Evolutionary conservation across 92 coral and sea anemone genomes (phyloP).

Genomic region (Actinostola sp.): DNA sequence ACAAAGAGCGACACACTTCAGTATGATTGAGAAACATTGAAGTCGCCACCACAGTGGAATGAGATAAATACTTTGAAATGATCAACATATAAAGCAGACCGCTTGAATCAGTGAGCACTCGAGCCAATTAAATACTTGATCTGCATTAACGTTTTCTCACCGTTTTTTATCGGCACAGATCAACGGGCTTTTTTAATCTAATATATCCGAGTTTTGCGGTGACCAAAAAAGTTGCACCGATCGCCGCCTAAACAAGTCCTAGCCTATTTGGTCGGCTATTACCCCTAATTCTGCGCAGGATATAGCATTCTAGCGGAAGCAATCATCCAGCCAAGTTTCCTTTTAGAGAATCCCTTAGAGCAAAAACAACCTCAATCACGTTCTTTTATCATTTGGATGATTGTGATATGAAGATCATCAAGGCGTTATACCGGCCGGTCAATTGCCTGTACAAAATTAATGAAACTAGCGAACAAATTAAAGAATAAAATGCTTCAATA

Average conservation of each 20-base stretch:
- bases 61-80: constrained; percentile 11
- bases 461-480: constrained; percentile 36
- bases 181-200: constrained; percentile 39
- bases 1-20: constrained; percentile 6
- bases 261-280: constrained; percentile 17
- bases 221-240: constrained; percentile 16
- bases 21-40: neutral
- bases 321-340: constrained; percentile 10
- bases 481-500: constrained; percentile 19
- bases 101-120: constrained; percentile 21
- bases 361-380: constrained; percentile 11
- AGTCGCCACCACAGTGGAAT: constrained; percentile 3
- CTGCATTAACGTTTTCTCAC: constrained; percentile 21
- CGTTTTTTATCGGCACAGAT: constrained; percentile 21
- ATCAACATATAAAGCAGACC: constrained; percentile 11
- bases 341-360: constrained; percentile 11
- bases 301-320: constrained; percentile 18
- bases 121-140: constrained; percentile 37
- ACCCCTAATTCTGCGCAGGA: constrained; percentile 29
- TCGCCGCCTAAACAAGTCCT: constrained; percentile 30
- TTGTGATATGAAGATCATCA: neutral
- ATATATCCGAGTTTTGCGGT: constrained; percentile 37
- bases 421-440: constrained; percentile 1
- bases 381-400: neutral
- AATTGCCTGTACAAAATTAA: constrained; percentile 29